These are phyloP conservation scores for Oncopeltus fasciatus DNA, from an alignment of 1,140 invertebrate genomes.

Conservation along the genomic window DNA sequence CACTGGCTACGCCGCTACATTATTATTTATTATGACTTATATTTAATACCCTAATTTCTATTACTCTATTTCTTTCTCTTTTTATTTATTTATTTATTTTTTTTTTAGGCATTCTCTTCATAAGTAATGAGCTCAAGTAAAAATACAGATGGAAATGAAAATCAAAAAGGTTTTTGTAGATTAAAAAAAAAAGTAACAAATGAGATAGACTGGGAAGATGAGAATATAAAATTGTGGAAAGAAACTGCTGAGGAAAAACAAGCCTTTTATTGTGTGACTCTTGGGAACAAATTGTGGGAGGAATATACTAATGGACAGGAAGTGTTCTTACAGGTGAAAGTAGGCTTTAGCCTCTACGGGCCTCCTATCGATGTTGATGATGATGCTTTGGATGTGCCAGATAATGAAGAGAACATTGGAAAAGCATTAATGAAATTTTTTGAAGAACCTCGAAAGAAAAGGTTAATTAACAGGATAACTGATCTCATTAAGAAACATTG, in stretches of 20 bases:
- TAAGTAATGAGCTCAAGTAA: too few species aligned
- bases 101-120: too few species aligned
- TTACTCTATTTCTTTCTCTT: too few species aligned
- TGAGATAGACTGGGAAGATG: too few species aligned
- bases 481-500: neutral
- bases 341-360: neutral
- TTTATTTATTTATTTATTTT: too few species aligned
- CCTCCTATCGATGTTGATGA: neutral
- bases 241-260: neutral
- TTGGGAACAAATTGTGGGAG: neutral
- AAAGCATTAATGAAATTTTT: neutral
- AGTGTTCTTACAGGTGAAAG: neutral
- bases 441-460: neutral
- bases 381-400: neutral
- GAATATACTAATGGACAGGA: neutral
- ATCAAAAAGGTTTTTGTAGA: too few species aligned
- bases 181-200: too few species aligned
- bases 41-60: too few species aligned
- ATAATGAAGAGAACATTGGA: neutral
- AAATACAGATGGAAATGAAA: too few species aligned
- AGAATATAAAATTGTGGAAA: neutral
- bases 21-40: too few species aligned
- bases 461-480: neutral
- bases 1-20: too few species aligned
- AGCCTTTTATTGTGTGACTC: neutral